phyloP scores from a whole-genome alignment of 2,888 invertebrate species.

The Iphiclides podalirius region DNA sequence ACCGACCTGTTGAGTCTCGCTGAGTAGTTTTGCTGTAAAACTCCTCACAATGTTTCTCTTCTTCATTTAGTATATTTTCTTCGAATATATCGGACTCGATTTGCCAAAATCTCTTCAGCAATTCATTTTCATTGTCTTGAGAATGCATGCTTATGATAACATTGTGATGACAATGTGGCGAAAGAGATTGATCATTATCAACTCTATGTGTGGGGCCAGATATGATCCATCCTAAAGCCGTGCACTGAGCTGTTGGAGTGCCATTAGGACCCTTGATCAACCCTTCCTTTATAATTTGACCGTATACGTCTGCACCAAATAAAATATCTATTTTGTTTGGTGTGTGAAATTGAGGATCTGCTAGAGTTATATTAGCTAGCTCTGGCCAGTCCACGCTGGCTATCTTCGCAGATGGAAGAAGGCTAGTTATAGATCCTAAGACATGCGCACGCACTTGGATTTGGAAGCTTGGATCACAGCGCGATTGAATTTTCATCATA shows the following conservation, averaged over 20 bases:
- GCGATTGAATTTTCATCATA: too few species aligned
- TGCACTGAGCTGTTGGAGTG: not conserved
- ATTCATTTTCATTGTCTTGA: constrained; percentile 22
- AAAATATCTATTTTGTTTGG: constrained; percentile 28
- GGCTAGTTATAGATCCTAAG: too few species aligned
- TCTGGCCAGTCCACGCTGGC: too few species aligned
- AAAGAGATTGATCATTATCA: too few species aligned
- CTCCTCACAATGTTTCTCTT: constrained; percentile 23
- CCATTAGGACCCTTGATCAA: constrained; percentile 22
- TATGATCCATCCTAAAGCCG: constrained; percentile 6
- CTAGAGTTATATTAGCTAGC: too few species aligned
- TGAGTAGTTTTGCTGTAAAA: constrained; percentile 25
- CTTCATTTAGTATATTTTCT: constrained; percentile 17
- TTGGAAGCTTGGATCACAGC: too few species aligned
- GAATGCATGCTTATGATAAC: not conserved
- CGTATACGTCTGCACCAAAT: constrained; percentile 19
- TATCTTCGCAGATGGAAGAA: too few species aligned
- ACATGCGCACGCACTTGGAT: too few species aligned
- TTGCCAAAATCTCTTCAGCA: constrained; percentile 28
- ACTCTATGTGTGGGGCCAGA: constrained; percentile 18
- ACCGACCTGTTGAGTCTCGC: constrained; percentile 24
- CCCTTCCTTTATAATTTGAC: constrained; percentile 30
- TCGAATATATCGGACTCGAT: constrained; percentile 25
- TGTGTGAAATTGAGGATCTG: constrained; percentile 26
- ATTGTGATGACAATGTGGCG: not conserved